Percentiles rank a stretch among this genome's conserved stretches.
These are phyloP conservation scores for Ypsolopha scabrella DNA, from an alignment of 2,888 invertebrate species.

Conservation along the genomic window DNA sequence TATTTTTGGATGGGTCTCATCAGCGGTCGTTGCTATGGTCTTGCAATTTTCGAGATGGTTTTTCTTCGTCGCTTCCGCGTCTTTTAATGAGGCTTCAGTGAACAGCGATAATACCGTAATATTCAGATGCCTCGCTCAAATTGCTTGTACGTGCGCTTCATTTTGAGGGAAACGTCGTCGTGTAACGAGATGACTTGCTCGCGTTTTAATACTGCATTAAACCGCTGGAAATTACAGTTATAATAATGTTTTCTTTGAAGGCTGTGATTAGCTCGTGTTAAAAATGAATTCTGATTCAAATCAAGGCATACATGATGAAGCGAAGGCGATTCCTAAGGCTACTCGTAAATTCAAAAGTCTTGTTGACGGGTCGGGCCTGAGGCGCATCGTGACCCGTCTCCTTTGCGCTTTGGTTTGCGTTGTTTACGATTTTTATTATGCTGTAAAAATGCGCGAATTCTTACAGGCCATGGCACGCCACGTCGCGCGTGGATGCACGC, in stretches of 20 bases:
- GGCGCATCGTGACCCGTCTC: constrained; percentile 60
- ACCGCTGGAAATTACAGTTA: no score
- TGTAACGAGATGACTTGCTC: constrained; percentile 11
- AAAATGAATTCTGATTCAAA: constrained; percentile 24
- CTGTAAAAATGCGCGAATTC: constrained; percentile 61
- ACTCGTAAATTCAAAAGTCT: constrained; percentile 53
- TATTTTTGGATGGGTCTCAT: no score
- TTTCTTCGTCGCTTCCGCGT: constrained; percentile 28
- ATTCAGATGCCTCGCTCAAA: constrained; percentile 42
- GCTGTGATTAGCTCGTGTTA: neutral
- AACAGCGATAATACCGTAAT: constrained; percentile 28
- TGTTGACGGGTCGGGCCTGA: constrained; percentile 52
- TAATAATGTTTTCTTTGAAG: no score
- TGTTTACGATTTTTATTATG: constrained; percentile 65
- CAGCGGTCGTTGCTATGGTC: neutral
- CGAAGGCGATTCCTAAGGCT: constrained; percentile 32
- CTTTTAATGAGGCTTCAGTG: constrained; percentile 26
- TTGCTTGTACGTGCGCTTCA: constrained; percentile 42
- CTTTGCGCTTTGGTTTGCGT: constrained; percentile 46
- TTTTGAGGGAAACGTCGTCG: constrained; percentile 24
- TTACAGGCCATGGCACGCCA: constrained; percentile 43
- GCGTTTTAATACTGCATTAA: neutral
- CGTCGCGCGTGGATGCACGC: constrained; percentile 59
- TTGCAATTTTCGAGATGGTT: constrained; percentile 21
- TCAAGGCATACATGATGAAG: constrained; percentile 31